A percentile compares a stretch with the other conserved stretches of the same genome.
phyloP scores from a whole-genome alignment of 2,113 vertebrate genomes.

The Turnix velox region DNA sequence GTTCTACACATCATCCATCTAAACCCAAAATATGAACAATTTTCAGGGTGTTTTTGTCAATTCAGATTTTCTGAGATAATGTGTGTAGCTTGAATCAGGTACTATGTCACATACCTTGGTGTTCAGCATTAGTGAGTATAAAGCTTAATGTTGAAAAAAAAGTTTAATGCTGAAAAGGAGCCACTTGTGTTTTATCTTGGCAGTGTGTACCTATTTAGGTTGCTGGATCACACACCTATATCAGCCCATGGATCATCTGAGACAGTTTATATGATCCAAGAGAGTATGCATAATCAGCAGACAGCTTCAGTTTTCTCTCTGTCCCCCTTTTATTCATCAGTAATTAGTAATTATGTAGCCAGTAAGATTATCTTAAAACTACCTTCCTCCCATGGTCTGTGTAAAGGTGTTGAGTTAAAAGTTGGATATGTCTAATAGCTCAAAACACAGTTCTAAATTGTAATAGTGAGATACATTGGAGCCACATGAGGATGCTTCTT shows the following conservation, averaged over 20 bases:
- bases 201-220: fast-evolving
- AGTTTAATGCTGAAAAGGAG: not conserved
- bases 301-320: not conserved
- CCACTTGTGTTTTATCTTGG: not conserved
- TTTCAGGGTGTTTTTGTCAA: not conserved
- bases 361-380: not conserved
- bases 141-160: not conserved
- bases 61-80: not conserved
- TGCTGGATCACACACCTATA: not conserved
- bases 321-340: not conserved
- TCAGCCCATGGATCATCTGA: not conserved
- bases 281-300: not conserved
- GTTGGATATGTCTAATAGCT: not conserved
- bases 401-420: not conserved
- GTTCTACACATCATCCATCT: not conserved
- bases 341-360: not conserved
- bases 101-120: not conserved
- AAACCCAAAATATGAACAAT: not conserved
- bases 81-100: too few relatives aligned
- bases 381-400: not conserved
- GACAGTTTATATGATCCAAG: not conserved
- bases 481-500: not conserved
- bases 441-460: not conserved
- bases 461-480: not conserved
- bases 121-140: not conserved